These are phyloP conservation scores for Xiphophorus hellerii DNA, from an alignment of 2,113 vertebrate genomes.

Conservation along the genomic window DNA sequence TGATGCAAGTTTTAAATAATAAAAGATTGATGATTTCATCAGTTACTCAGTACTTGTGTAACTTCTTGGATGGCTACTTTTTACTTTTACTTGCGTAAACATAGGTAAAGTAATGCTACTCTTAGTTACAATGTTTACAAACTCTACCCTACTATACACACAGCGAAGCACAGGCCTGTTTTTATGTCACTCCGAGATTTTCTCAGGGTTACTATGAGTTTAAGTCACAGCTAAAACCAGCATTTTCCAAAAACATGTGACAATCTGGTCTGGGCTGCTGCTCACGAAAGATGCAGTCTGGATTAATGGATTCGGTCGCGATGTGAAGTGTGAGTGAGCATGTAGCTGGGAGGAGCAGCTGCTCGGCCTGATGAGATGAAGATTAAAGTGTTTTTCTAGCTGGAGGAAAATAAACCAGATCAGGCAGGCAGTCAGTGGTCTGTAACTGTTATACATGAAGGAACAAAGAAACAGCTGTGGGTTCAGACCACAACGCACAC, in stretches of 20 bases:
- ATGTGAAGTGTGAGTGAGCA: background rate
- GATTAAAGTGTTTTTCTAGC: conserved; percentile 13
- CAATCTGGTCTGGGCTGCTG: conserved; percentile 11
- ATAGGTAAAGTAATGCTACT: too few relatives aligned
- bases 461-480: too few relatives aligned
- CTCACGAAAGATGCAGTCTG: conserved; percentile 13
- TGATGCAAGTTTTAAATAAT: too few relatives aligned
- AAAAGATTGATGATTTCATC: too few relatives aligned
- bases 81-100: too few relatives aligned
- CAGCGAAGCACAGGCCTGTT: too few relatives aligned
- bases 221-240: conserved; percentile 16
- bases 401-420: conserved; percentile 38
- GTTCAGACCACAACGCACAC: too few relatives aligned
- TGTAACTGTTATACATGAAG: too few relatives aligned
- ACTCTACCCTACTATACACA: too few relatives aligned
- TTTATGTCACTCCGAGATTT: background rate
- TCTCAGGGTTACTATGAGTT: conserved; percentile 17
- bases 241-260: background rate
- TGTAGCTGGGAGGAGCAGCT: conserved; percentile 4
- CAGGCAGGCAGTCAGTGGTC: conserved; percentile 15
- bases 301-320: background rate
- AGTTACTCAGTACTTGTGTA: too few relatives aligned
- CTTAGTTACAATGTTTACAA: too few relatives aligned
- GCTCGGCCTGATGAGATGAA: background rate
- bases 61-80: too few relatives aligned